Conservation (phyloP, 2,113 vertebrate species). For the Reinhardtius hippoglossoides region DNA sequence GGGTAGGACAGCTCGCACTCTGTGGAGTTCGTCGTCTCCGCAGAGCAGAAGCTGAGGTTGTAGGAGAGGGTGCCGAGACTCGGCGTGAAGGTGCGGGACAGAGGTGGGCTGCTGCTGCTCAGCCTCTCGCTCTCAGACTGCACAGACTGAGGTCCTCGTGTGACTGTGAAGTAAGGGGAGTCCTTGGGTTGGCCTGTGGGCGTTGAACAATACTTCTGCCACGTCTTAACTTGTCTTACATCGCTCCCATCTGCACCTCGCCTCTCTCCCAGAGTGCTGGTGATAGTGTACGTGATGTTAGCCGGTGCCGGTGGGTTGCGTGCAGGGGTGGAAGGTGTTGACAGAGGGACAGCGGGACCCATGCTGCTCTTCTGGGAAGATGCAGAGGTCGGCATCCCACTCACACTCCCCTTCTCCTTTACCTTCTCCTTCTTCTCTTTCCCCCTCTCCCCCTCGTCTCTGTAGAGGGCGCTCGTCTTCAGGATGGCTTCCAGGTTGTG, state of each 20-base stretch:
- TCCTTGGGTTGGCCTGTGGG: conserved; percentile 49
- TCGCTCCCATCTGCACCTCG: conserved; percentile 45
- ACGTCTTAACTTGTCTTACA: neutral
- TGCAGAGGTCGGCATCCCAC: conserved; percentile 26
- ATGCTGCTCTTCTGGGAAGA: conserved; percentile 20
- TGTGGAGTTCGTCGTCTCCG: conserved; percentile 44
- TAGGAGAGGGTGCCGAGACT: conserved; percentile 66
- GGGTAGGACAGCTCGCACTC: conserved; percentile 70
- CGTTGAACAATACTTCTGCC: conserved; percentile 67
- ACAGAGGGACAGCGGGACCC: conserved; percentile 15
- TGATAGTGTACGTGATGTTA: conserved; percentile 59
- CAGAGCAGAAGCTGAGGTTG: conserved; percentile 76
- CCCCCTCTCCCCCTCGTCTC: neutral
- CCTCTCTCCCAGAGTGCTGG: conserved; percentile 60
- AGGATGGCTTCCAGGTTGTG: conserved; percentile 86
- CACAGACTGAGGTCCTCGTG: conserved; percentile 2
- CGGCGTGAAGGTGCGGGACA: conserved; percentile 50
- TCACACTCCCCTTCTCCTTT: conserved; percentile 2
- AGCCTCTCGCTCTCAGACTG: conserved; percentile 8
- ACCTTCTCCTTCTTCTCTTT: neutral
- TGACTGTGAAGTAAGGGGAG: conserved; percentile 61
- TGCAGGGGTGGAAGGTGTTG: neutral
- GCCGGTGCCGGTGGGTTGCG: conserved; percentile 9
- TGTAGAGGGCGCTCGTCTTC: conserved; percentile 76
- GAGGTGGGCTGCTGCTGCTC: conserved; percentile 32